Base-by-base conservation (phyloP, 2,888 invertebrate species). In the Apodemia hepburni region DNA sequence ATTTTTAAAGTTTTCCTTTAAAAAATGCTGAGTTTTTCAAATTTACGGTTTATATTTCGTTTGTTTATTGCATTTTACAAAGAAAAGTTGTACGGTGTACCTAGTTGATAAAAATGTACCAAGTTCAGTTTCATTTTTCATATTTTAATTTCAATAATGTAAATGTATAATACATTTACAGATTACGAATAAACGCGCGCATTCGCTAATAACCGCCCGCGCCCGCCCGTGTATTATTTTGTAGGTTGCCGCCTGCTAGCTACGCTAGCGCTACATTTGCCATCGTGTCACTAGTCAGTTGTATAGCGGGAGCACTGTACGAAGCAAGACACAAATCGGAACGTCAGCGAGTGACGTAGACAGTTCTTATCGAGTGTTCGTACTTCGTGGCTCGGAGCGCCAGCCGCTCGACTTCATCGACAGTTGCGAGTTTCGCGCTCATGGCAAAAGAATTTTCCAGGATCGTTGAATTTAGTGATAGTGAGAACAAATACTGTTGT, bases 361-460 rank as follows among this genome's bases (percentile, higher is more conserved):
- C 63, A 61, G 63, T 63, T 66, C 64, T 18, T 57, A 57, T 17
- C 58, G 58, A 38, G 51, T 33, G 47, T 35, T 27, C 54, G 68
- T 67, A 70, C 69, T 68, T 68, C 65, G 69, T 66, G 68, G 68
- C 65, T 65, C 68, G 66, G 65, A 70, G 71, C 72, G 71, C 68
- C 70, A 68, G 67, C 69, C 69, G 70, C 67, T 64, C 67, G 66
- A 66, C 64, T 65, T 64, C 68, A 65, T 66, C 72, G 74, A 76
- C 76, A 81, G 84, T 84, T 77, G 84, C 81, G 80, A 79, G 80
- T 80, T 82, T 83, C 81, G 84, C 84, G 80, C 84, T 85, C 85
- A 80, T 78, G 80, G 77, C 69, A 69, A 76, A 75, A 74, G 73
- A 76, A 79, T 82, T 78, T 75, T 74, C 74, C 73, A 72, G 75